A percentile compares a stretch with the other conserved stretches of the same genome.
Evolutionary conservation across 2,113 vertebrate species (phyloP).

Genomic region (Notiomystis cincta): DNA sequence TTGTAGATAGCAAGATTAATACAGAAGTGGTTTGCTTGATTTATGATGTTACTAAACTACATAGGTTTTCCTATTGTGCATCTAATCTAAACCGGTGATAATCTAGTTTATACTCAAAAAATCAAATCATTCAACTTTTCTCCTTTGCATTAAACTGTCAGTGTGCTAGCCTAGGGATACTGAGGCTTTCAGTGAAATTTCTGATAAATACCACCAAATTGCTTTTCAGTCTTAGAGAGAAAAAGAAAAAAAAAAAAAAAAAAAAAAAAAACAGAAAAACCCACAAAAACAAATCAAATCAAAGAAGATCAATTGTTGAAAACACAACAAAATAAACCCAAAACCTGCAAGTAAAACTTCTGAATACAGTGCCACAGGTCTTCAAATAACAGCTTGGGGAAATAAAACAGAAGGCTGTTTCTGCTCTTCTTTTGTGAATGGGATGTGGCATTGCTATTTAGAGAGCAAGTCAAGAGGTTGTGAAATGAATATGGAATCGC

Average conservation of each 20-base stretch:
- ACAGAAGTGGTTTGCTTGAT: not conserved
- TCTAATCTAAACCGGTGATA: not conserved
- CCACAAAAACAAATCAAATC: not conserved
- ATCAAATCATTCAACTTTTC: not conserved
- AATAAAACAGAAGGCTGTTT: not conserved
- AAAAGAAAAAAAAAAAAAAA: not conserved
- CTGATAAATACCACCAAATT: not conserved
- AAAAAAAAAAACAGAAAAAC: not conserved
- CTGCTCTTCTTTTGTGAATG: not conserved
- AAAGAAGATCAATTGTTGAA: not conserved
- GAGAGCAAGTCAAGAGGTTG: not conserved
- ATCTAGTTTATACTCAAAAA: not conserved
- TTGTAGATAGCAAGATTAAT: not conserved
- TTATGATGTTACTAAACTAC: not conserved
- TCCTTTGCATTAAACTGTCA: not conserved
- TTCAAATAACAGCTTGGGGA: not conserved
- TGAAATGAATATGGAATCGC: conserved; percentile 16
- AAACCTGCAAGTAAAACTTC: not conserved
- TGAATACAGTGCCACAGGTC: not conserved
- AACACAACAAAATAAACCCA: not conserved
- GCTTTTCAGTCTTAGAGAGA: not conserved
- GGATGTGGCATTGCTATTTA: not conserved
- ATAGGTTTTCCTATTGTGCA: not conserved
- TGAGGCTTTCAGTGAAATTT: not conserved
- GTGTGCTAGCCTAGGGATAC: not conserved